phyloP scores from a whole-genome alignment of 1,140 invertebrate genomes.

The Drosophila repleta region DNA sequence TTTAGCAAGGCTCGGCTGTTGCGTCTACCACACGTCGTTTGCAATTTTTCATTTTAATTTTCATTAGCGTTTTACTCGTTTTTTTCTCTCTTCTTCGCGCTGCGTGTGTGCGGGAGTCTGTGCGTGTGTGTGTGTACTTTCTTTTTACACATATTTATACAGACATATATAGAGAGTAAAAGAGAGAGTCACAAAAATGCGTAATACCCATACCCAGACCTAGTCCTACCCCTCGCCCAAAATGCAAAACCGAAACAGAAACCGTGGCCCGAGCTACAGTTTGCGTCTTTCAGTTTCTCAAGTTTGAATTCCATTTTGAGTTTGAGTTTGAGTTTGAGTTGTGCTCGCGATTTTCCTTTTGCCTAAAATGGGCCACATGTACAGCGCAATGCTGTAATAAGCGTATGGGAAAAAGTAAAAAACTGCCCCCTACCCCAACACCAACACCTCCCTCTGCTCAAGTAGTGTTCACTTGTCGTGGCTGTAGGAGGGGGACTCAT shows the following conservation, averaged over 20 bases:
- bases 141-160: constrained; percentile 18
- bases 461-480: constrained; percentile 44
- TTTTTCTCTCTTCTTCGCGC: constrained; percentile 44
- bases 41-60: constrained; percentile 84
- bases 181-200: constrained; percentile 36
- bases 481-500: neutral
- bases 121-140: constrained; percentile 40
- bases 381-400: constrained; percentile 82
- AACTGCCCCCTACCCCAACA: constrained; percentile 45
- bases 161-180: neutral
- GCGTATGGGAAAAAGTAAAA: constrained; percentile 82
- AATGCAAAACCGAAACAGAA: constrained; percentile 33
- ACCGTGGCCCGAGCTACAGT: constrained; percentile 10
- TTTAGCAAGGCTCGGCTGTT: constrained; percentile 9
- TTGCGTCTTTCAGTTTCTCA: neutral
- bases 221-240: neutral
- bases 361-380: constrained; percentile 24
- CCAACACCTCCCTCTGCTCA: constrained; percentile 20
- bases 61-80: constrained; percentile 83
- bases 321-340: constrained; percentile 11
- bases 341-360: constrained; percentile 48
- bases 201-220: constrained; percentile 19
- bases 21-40: constrained; percentile 72
- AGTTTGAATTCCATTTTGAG: constrained; percentile 8
- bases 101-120: constrained; percentile 31